These are phyloP conservation scores for Cyclura pinguis DNA, from an alignment of 2,797 vertebrate genomes.

Conservation along the genomic window DNA sequence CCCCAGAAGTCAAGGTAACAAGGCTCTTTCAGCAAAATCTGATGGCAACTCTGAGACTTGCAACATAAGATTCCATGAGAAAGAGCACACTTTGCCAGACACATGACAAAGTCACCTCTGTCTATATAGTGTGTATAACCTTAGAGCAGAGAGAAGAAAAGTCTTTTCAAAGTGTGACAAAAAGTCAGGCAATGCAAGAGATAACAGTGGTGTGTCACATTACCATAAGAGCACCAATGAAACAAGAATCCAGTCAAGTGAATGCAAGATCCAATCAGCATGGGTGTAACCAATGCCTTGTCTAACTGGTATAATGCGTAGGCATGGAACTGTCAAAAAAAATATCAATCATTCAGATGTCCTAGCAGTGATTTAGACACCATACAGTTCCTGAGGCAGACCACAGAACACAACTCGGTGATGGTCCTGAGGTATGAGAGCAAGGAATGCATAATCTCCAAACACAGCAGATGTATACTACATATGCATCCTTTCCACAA, in stretches of 20 bases:
- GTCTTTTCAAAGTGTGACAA: neutral
- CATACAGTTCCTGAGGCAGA: neutral
- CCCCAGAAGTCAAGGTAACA: too few relatives aligned
- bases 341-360: neutral
- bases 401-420: neutral
- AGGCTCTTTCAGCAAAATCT: neutral
- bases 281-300: neutral
- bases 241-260: neutral
- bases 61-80: neutral
- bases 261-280: neutral
- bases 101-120: neutral
- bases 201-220: constrained; percentile 15
- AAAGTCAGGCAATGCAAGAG: neutral
- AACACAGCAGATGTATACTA: neutral
- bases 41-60: neutral
- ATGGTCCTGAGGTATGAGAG: neutral
- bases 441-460: neutral
- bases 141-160: too few relatives aligned
- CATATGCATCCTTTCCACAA: neutral
- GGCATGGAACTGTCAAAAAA: neutral
- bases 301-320: neutral
- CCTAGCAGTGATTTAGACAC: neutral
- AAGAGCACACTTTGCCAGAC: neutral
- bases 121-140: neutral
- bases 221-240: neutral